Evolutionary conservation across 1,140 invertebrate genomes (phyloP).

Genomic region (Pentalonia nigronervosa): DNA sequence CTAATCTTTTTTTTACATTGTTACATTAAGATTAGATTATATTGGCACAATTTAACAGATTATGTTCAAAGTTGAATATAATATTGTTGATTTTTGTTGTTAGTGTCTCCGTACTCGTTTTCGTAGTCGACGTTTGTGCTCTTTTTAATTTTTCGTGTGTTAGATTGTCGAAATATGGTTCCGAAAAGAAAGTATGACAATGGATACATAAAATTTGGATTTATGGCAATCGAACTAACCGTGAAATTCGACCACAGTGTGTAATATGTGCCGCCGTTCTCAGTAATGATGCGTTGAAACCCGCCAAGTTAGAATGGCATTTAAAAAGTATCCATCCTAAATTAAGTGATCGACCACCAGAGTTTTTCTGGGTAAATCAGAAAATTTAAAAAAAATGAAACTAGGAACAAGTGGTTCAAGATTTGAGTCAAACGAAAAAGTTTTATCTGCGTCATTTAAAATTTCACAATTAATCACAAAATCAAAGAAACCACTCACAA

Average conservation of each 20-base stretch:
- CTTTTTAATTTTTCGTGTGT: too few species aligned
- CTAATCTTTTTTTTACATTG: too few species aligned
- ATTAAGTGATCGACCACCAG: conserved; percentile 8
- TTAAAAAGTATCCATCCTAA: conserved; percentile 45
- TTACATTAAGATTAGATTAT: too few species aligned
- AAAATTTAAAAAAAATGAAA: conserved; percentile 48
- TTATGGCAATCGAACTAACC: neutral
- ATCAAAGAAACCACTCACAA: conserved; percentile 59
- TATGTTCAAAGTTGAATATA: too few species aligned
- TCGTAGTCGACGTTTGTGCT: too few species aligned
- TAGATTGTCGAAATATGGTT: too few species aligned
- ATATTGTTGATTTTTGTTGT: too few species aligned
- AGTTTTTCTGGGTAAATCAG: conserved; percentile 25
- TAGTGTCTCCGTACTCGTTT: too few species aligned
- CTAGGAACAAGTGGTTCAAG: conserved; percentile 35
- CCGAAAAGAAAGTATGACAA: too few species aligned
- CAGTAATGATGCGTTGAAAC: conserved; percentile 54
- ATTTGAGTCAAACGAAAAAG: conserved; percentile 35
- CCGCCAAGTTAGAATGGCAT: conserved; percentile 54
- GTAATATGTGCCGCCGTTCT: conserved; percentile 52
- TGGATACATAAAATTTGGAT: too few species aligned
- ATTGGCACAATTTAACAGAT: too few species aligned
- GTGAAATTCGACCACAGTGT: neutral
- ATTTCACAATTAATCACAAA: conserved; percentile 62
- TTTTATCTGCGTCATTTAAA: conserved; percentile 37